Evolutionary conservation across 2,113 vertebrate genomes (phyloP), one percentile per base, ranked within the genome.

Genomic region (Cyphomyrus discorhynchus): DNA sequence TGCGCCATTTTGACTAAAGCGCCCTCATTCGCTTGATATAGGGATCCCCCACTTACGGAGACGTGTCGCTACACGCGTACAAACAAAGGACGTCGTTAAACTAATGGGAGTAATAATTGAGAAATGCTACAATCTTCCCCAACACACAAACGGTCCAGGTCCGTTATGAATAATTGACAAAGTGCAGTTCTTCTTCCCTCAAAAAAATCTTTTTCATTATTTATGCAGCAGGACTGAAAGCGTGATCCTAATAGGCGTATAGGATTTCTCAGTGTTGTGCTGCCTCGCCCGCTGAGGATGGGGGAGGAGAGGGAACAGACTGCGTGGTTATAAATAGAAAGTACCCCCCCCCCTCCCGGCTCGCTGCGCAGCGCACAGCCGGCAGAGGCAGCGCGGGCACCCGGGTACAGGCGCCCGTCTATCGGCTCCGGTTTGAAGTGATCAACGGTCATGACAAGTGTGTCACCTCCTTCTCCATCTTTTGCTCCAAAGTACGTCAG

Each of bases 321-420:
- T 91, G 91, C 89, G 83, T 74, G 84, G 91, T 90, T 94, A 94
- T 93, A 93, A 94, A 94, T 94, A 93, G 92, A 92, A 77, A 89
- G 87, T 89, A n/a, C n/a, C 86, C 86, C 86, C 90, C 89, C 89
- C 84, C 89, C 39, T 77, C 42, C 89, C 90, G 84, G 50, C 77
- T 91, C 19, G 39, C 27, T 31, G 85, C n/a, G 6, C n/a, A 31
- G 46, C 47, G 77, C 46, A 86, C 9, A 4, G 24, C 45, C n/a
- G 11, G n/a, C 47, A 27, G 84, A 27, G 21, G 47, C 45, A 86
- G 45, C 47, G 45, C 17, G 11, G 24, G 45, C 39, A n/a, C 9
- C 39, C 21, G 45, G 6, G 45, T 47, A 19, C 7, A 24, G 80
- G 45, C 39, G 39, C 80, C 21, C 39, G 21, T 46, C 46, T 47